Evolutionary conservation across 2,113 vertebrate genomes (phyloP), one percentile per base, ranked within the genome.

Genomic region (Aphyosemion australe): DNA sequence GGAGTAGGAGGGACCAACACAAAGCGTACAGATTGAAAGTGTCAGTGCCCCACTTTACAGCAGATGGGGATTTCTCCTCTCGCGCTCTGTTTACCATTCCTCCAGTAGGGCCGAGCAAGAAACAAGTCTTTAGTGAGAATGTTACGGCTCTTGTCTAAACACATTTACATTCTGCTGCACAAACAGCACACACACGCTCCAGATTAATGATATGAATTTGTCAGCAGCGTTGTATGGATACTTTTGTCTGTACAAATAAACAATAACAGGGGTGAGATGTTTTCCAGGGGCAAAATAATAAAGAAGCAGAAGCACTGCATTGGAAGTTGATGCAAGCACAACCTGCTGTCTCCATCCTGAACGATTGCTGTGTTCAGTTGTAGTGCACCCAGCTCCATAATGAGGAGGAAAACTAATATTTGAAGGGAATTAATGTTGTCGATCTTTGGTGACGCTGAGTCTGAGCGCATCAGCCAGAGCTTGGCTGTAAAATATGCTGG

Each of bases 61-160:
- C 84, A 88, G 86, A 90, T 87, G 87, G 81, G 84, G 85, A 86
- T 88, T 89, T 88, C 79, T 72, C 63, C 81, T 74, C 84, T 79
- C 71, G 19, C 75, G 82, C 70, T 75, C 79, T 82, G 84, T 87
- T 90, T 87, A 85, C 82, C 76, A 49, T 78, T 84, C 75, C 78
- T 70, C 82, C 80, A 79, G 80, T 86, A 84, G 76, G 73, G 79
- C 83, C 83, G 80, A 74, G 79, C 41, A 41, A 82, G 78, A 76
- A 70, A 76, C 72, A 71, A 78, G 75, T 78, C 78, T 86, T 85
- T 74, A 77, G 65, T 58, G 60, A 69, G 71, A 75, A 68, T 72
- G 76, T 69, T 84, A 69, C 52, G 26, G 39, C 53, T 56, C 57
- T 76, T 67, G 74, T 84, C 63, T 71, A 67, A 81, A 84, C 48